These are phyloP conservation scores for Netelia fuscicornis DNA, from an alignment of 2,888 invertebrate genomes.

Conservation along the genomic window DNA sequence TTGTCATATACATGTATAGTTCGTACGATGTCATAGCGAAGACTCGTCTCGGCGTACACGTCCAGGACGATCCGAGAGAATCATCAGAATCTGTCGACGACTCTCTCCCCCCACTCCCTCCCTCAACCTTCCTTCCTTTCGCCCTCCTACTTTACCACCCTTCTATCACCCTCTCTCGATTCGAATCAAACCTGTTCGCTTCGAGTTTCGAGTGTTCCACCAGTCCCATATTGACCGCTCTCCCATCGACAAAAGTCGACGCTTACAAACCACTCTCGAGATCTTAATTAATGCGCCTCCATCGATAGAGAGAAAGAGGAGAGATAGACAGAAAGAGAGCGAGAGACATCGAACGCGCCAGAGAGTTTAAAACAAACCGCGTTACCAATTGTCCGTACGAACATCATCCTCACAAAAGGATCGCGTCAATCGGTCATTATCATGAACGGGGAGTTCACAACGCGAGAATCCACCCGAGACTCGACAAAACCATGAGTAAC, in stretches of 20 bases:
- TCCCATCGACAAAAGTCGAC: slow-evolving; percentile 34
- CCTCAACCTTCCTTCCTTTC: neutral
- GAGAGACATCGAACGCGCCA: neutral
- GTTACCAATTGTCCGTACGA: neutral
- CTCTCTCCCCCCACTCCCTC: neutral
- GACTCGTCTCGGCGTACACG: slow-evolving; percentile 53
- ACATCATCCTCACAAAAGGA: slow-evolving; percentile 40
- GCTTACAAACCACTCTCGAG: slow-evolving; percentile 33
- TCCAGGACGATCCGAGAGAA: slow-evolving; percentile 39
- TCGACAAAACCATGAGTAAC: neutral
- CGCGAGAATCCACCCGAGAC: neutral
- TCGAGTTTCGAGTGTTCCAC: slow-evolving; percentile 29
- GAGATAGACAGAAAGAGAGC: too few species aligned
- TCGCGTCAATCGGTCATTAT: slow-evolving; percentile 41
- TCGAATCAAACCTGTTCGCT: slow-evolving; percentile 51
- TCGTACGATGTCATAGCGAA: slow-evolving; percentile 30
- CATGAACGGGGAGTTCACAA: slow-evolving; percentile 7
- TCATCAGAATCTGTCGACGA: slow-evolving; percentile 41
- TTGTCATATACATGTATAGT: neutral
- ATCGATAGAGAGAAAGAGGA: neutral
- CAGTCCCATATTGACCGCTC: slow-evolving; percentile 17
- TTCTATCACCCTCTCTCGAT: neutral
- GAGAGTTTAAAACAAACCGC: slow-evolving; percentile 6
- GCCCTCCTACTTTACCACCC: slow-evolving; percentile 18
- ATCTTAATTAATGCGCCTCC: slow-evolving; percentile 45